Evolutionary conservation across 2,888 invertebrate species (phyloP), one percentile per base, ranked within the genome.

Genomic region (Andrena bucephala): DNA sequence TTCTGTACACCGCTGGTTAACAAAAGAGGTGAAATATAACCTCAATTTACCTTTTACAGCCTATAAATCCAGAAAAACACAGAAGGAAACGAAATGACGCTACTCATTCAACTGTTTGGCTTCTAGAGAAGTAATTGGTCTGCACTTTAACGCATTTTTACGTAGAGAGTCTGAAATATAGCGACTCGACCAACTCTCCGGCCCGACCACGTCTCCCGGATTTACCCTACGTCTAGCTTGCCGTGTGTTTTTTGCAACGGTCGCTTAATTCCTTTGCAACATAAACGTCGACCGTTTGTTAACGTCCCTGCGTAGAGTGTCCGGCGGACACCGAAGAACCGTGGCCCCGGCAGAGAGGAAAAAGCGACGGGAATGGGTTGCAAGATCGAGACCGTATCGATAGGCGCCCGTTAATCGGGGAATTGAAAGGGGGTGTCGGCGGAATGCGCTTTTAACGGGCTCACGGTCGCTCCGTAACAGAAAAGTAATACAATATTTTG

Each of bases 401-500:
- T 68, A 36, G 59, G 63, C 70, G 73, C 57, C 63, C 72, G 73
- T 78, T 81, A 81, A 87, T 77, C 42, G 48, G 73, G 75, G 36
- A 62, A 75, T 71, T 62, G 52, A 76, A 82, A 77, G 71, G 10
- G 27, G 24, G 8, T 42, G 16, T 57, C 27, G 70, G 62, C 52
- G 48, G 50, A 57, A 48, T 24, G 70, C 76, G 74, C 80, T 87
- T 83, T 85, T 83, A 85, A 78, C 80, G 66, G 63, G 48, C 72
- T 59, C 66, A 67, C 72, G 73, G 70, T 60, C 65, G 71, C 69
- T 69, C 60, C 78, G 78, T 83, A 83, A 85, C 76, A 60, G 81
- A 83, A 79, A 85, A 83, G 81, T 88, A 83, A 88, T 87, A 83
- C 78, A 85, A 88, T 88, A 88, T 88, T 88, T 85, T 84, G 80